These are phyloP conservation scores for Eupithecia abbreviata DNA, from an alignment of 2,888 invertebrate genomes.

Conservation along the genomic window DNA sequence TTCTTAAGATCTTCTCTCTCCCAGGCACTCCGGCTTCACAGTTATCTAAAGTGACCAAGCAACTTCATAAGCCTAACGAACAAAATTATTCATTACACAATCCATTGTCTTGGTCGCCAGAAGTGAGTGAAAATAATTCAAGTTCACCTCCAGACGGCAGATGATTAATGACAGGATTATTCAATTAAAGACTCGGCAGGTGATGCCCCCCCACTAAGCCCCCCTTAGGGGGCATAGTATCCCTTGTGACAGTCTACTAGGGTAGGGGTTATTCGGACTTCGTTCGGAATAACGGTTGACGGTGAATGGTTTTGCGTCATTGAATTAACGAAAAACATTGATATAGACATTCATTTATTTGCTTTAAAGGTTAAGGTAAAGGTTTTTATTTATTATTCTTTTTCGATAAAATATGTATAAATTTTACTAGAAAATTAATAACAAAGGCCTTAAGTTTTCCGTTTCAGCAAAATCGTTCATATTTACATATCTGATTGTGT, in stretches of 20 bases:
- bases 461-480: too few species aligned
- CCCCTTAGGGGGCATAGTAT: background rate
- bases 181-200: constrained; percentile 72
- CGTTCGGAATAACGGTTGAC: background rate
- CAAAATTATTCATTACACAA: constrained; percentile 10
- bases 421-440: too few species aligned
- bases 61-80: constrained; percentile 2
- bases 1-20: background rate
- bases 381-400: too few species aligned
- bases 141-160: constrained; percentile 77
- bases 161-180: constrained; percentile 83
- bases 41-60: background rate
- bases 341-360: too few species aligned
- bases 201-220: background rate
- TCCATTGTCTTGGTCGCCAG: constrained; percentile 48
- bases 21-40: background rate
- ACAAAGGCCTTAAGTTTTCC: too few species aligned
- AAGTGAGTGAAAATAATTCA: constrained; percentile 75
- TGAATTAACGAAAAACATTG: background rate
- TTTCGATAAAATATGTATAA: too few species aligned
- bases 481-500: too few species aligned
- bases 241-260: background rate
- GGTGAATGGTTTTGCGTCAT: background rate
- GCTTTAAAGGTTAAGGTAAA: too few species aligned
- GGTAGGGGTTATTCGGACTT: background rate